phyloP scores from a whole-genome alignment of 1,140 invertebrate genomes.

The Chlorops oryzae region DNA sequence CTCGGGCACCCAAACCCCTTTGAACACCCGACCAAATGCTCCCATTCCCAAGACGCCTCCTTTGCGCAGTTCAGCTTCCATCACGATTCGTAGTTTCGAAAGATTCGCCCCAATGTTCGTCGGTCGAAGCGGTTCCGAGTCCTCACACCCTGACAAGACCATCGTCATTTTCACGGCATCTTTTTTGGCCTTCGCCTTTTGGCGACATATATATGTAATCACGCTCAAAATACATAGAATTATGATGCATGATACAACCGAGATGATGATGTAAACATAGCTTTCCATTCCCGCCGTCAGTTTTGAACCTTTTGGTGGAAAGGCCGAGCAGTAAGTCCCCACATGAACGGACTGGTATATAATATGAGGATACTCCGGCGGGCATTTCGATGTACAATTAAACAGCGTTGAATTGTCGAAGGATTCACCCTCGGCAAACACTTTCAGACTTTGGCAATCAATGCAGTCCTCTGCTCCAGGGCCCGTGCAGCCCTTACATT shows the following conservation, averaged over 20 bases:
- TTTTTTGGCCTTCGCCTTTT: constrained; percentile 79
- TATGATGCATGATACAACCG: constrained; percentile 58
- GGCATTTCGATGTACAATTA: constrained; percentile 82
- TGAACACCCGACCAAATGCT: constrained; percentile 98
- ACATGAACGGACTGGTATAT: constrained; percentile 60
- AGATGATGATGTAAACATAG: constrained; percentile 62
- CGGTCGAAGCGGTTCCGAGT: constrained; percentile 80
- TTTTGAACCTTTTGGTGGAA: constrained; percentile 50
- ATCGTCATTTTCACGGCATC: constrained; percentile 87
- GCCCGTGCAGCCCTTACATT: constrained; percentile 81
- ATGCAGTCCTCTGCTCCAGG: constrained; percentile 70
- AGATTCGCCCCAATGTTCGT: constrained; percentile 89
- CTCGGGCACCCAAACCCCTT: constrained; percentile 96
- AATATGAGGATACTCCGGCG: constrained; percentile 68
- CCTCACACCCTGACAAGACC: constrained; percentile 78
- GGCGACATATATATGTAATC: constrained; percentile 65
- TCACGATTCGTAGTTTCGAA: constrained; percentile 86
- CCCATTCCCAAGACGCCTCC: constrained; percentile 91
- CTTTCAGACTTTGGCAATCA: constrained; percentile 78
- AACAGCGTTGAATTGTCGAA: constrained; percentile 61
- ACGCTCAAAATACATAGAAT: constrained; percentile 60
- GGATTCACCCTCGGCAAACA: constrained; percentile 59
- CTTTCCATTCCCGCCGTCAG: constrained; percentile 56
- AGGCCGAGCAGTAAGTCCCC: constrained; percentile 74
- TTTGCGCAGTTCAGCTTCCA: constrained; percentile 86